These are phyloP conservation scores for Ormyrus labotus DNA, from an alignment of 2,888 invertebrate species.

Conservation along the genomic window DNA sequence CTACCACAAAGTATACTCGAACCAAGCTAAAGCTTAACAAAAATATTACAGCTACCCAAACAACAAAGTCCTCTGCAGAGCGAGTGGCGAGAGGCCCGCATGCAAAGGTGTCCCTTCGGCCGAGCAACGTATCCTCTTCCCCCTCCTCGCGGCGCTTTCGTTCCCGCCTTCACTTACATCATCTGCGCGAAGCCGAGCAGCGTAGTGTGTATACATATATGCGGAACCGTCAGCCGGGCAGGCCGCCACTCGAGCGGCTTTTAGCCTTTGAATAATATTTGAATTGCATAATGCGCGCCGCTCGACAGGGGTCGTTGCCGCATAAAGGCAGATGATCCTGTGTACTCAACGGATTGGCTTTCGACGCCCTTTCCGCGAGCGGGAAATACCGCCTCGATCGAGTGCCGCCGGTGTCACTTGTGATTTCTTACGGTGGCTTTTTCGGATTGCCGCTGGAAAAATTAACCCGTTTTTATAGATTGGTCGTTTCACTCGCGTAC, in stretches of 20 bases:
- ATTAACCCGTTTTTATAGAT: too few species aligned
- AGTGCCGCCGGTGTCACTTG: not conserved
- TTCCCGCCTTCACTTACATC: constrained; percentile 63
- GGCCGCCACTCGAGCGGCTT: constrained; percentile 62
- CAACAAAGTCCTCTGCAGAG: too few species aligned
- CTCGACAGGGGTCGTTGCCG: constrained; percentile 63
- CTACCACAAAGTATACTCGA: too few species aligned
- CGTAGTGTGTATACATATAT: too few species aligned
- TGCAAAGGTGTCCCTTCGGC: constrained; percentile 13
- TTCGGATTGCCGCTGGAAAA: too few species aligned
- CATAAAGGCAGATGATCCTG: constrained; percentile 67
- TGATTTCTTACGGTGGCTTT: not conserved
- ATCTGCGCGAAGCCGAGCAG: constrained; percentile 63
- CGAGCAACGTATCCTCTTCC: not conserved
- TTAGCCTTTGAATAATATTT: constrained; percentile 76
- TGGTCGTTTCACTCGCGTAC: too few species aligned
- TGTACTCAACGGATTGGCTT: constrained; percentile 68
- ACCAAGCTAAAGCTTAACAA: too few species aligned
- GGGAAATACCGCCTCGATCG: not conserved
- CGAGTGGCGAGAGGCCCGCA: constrained; percentile 18
- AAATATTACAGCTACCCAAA: too few species aligned
- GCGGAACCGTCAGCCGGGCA: too few species aligned
- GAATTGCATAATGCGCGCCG: constrained; percentile 73
- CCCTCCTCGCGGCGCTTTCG: not conserved
- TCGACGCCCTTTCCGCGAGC: constrained; percentile 39